A percentile compares a stretch with the other conserved stretches of the same genome.
These are phyloP conservation scores for Caenorhabditis plicata DNA, from an alignment of 2,888 invertebrate genomes.

Conservation along the genomic window DNA sequence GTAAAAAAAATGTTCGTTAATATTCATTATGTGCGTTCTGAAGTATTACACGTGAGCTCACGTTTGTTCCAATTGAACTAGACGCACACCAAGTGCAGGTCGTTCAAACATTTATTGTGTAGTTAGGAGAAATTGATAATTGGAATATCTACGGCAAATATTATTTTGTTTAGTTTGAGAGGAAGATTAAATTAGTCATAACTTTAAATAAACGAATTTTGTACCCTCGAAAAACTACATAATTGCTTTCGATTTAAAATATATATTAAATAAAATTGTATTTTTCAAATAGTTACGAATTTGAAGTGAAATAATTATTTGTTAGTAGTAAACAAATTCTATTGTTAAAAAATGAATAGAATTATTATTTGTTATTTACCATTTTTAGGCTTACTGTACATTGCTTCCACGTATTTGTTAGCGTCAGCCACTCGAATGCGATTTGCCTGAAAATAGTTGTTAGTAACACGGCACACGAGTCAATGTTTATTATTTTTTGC, in stretches of 20 bases:
- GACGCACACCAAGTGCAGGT: no score
- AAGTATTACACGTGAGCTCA: no score
- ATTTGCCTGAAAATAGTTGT: constrained; percentile 31
- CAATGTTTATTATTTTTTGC: no score
- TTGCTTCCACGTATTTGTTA: constrained; percentile 33
- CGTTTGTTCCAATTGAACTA: no score
- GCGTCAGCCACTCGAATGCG: constrained; percentile 32
- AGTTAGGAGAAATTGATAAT: no score
- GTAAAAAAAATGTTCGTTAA: constrained; percentile 1
- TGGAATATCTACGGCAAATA: no score
- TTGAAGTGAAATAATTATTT: not conserved
- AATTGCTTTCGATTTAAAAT: not conserved
- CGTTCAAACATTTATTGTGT: no score
- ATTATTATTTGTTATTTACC: not conserved
- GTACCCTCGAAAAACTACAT: not conserved
- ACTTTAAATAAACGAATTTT: not conserved
- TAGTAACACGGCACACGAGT: no score
- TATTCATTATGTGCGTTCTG: no score
- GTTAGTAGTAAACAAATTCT: no score
- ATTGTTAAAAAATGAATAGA: not conserved
- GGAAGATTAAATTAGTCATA: not conserved
- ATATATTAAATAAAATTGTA: not conserved
- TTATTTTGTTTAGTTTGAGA: no score
- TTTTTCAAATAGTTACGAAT: not conserved
- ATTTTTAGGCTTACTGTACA: constrained; percentile 13